These are phyloP conservation scores for Chrysopa pallens DNA, from an alignment of 1,140 invertebrate species.

Conservation along the genomic window DNA sequence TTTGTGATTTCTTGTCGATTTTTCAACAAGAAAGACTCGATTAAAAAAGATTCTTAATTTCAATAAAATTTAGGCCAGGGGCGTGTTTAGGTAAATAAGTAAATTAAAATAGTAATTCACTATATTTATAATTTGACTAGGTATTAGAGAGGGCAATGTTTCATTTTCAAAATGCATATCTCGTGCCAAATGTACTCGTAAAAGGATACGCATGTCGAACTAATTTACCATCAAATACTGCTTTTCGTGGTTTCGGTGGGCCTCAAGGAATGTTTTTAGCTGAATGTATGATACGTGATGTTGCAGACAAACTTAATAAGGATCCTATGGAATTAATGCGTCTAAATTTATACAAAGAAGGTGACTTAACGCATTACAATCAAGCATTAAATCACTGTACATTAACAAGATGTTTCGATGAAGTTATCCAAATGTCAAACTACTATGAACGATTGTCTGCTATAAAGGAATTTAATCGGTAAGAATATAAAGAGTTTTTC, in stretches of 20 bases:
- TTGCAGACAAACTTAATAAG: constrained; percentile 50
- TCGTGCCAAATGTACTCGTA: constrained; percentile 47
- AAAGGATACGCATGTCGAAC: constrained; percentile 60
- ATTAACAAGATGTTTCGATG: constrained; percentile 61
- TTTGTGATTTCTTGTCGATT: too few species aligned
- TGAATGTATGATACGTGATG: constrained; percentile 58
- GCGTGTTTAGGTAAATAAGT: too few species aligned
- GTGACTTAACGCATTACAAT: constrained; percentile 60
- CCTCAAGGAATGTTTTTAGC: constrained; percentile 77
- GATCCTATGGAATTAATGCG: constrained; percentile 30
- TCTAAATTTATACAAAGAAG: constrained; percentile 69
- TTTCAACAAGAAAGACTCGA: too few species aligned
- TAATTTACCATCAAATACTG: constrained; percentile 77
- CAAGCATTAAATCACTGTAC: constrained; percentile 61
- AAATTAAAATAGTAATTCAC: too few species aligned
- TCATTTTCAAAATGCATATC: constrained; percentile 63
- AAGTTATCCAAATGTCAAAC: constrained; percentile 53
- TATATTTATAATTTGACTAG: constrained; percentile 21
- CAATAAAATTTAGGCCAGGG: too few species aligned
- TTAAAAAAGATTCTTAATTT: too few species aligned
- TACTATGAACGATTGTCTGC: constrained; percentile 37
- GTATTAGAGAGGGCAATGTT: constrained; percentile 61
- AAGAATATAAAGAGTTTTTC: constrained; percentile 12
- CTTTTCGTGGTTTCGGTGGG: constrained; percentile 77
- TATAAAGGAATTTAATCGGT: constrained; percentile 59